Conservation (phyloP, 2,797 vertebrate genomes). For the Rachycentron canadum region DNA sequence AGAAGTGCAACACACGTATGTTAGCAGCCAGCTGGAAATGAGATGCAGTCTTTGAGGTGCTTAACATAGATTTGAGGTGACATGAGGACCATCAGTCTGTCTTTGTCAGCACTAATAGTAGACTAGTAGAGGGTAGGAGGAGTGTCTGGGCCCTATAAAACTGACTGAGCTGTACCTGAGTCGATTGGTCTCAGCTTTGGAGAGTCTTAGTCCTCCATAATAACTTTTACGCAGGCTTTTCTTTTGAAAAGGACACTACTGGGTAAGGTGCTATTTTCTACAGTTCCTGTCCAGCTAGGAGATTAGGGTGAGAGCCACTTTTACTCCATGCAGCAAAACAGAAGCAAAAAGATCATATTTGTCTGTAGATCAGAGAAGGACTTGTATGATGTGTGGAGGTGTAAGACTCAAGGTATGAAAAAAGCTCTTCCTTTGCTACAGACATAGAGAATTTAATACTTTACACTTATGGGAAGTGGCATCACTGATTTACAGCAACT, state of each 20-base stretch:
- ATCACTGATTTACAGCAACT: conserved; percentile 23
- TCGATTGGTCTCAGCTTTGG: neutral
- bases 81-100: neutral
- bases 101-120: neutral
- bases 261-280: neutral
- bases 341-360: neutral
- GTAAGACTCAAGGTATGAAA: neutral
- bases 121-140: neutral
- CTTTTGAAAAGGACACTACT: neutral
- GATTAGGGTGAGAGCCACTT: neutral
- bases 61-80: neutral
- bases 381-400: neutral
- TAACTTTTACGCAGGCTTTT: conserved; percentile 9
- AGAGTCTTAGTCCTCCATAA: neutral
- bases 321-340: neutral
- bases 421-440: neutral
- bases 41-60: neutral
- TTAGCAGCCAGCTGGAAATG: conserved; percentile 1
- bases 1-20: neutral
- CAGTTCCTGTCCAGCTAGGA: neutral
- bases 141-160: neutral
- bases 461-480: conserved; percentile 11
- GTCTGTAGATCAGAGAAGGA: neutral
- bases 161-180: neutral
- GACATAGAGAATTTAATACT: conserved; percentile 5